A percentile compares a stretch with the other conserved stretches of the same genome.
phyloP scores from a whole-genome alignment of 2,113 vertebrate genomes.

The Mirounga angustirostris region DNA sequence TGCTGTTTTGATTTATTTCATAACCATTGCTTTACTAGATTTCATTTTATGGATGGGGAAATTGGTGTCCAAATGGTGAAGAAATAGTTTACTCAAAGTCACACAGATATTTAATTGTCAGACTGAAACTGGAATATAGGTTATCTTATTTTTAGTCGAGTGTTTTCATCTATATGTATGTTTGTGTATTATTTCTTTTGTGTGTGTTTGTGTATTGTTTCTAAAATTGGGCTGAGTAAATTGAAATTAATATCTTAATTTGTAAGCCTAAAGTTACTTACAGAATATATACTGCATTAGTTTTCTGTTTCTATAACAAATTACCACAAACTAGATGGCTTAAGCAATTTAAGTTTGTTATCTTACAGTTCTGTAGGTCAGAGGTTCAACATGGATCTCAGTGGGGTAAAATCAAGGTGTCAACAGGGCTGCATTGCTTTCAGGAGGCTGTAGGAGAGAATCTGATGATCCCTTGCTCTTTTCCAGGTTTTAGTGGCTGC shows the following conservation, averaged over 20 bases:
- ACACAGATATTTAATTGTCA: slow-evolving; percentile 30
- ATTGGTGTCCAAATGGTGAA: not conserved
- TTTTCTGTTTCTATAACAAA: slow-evolving; percentile 30
- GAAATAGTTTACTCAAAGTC: not conserved
- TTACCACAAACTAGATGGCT: not conserved
- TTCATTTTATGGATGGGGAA: slow-evolving; percentile 33
- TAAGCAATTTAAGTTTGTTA: not conserved
- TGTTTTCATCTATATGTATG: not conserved
- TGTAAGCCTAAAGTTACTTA: slow-evolving; percentile 50
- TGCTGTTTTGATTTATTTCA: slow-evolving; percentile 33
- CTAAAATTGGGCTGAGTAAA: slow-evolving; percentile 9
- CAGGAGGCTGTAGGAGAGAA: not conserved
- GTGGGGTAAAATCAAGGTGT: not conserved
- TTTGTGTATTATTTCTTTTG: not conserved
- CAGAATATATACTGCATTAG: not conserved
- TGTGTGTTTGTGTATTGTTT: not conserved
- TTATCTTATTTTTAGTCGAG: slow-evolving; percentile 32
- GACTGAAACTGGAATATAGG: not conserved
- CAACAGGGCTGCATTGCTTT: not conserved
- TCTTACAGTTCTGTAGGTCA: not conserved
- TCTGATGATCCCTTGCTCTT: not conserved
- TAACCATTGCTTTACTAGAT: not conserved
- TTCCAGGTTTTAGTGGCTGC: not conserved
- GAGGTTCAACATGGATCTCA: not conserved
- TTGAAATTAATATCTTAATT: slow-evolving; percentile 50